phyloP scores from a whole-genome alignment of 1,140 invertebrate species.

The Euborellia annulipes region DNA sequence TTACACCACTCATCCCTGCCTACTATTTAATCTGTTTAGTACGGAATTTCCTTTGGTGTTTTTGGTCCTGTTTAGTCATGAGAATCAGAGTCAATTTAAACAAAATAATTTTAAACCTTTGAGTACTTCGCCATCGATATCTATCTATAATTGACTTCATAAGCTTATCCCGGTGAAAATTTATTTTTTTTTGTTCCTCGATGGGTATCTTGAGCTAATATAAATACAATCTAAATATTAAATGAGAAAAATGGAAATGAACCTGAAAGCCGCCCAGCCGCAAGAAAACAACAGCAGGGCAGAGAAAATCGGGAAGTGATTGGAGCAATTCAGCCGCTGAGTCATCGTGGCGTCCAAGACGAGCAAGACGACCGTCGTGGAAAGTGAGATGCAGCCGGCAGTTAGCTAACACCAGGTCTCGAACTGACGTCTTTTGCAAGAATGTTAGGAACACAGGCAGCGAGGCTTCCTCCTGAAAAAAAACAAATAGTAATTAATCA shows the following conservation, averaged over 20 bases:
- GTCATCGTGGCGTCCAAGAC: slow-evolving; percentile 28
- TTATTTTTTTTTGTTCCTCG: too few species aligned
- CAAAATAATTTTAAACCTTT: too few species aligned
- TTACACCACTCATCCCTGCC: too few species aligned
- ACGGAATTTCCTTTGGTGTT: too few species aligned
- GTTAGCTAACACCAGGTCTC: slow-evolving; percentile 30
- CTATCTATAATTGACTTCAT: too few species aligned
- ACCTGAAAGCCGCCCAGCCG: slow-evolving; percentile 33
- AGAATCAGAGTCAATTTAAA: too few species aligned
- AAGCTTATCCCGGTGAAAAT: too few species aligned
- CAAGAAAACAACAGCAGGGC: slow-evolving; percentile 30
- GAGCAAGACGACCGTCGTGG: slow-evolving; percentile 26
- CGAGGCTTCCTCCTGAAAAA: slow-evolving; percentile 27
- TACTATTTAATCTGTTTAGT: too few species aligned
- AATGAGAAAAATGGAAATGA: not conserved
- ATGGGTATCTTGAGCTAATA: too few species aligned
- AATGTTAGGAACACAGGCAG: slow-evolving; percentile 29
- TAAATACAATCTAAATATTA: too few species aligned
- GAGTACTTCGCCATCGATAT: too few species aligned
- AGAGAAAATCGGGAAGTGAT: slow-evolving; percentile 22
- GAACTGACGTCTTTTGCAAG: slow-evolving; percentile 27
- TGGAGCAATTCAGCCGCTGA: slow-evolving; percentile 26
- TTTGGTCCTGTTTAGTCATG: too few species aligned
- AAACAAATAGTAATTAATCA: not conserved
- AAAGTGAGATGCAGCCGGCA: slow-evolving; percentile 30